Conservation (phyloP, 2,888 invertebrate genomes). For the Lycophotia porphyrea region DNA sequence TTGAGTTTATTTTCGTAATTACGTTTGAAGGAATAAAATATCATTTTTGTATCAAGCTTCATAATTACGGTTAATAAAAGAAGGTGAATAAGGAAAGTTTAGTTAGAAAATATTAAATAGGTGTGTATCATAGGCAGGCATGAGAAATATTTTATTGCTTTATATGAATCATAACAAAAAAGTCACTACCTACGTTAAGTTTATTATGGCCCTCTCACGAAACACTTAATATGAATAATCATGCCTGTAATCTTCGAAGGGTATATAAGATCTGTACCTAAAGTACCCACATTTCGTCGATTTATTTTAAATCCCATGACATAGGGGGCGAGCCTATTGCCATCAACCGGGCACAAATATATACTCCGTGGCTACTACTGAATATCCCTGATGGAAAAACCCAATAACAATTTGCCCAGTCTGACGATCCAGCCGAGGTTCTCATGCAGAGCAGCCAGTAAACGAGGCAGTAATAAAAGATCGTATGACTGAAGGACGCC, state of each 20-base stretch:
- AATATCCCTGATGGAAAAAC: background rate
- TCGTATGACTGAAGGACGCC: background rate
- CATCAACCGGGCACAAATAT: background rate
- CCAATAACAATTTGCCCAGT: background rate
- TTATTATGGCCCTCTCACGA: background rate
- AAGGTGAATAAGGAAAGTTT: background rate
- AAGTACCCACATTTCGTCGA: background rate
- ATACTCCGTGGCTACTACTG: background rate
- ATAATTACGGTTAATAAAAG: background rate
- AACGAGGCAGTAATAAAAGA: background rate
- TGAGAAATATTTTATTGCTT: background rate
- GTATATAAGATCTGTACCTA: too few relatives aligned
- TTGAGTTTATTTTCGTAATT: conserved; percentile 2
- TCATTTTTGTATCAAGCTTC: background rate
- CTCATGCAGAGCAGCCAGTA: background rate
- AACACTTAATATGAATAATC: too few relatives aligned
- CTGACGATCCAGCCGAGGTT: background rate
- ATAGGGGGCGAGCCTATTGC: background rate
- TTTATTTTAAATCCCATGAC: background rate
- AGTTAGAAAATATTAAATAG: background rate
- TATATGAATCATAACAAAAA: background rate
- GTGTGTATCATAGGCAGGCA: background rate
- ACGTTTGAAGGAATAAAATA: background rate
- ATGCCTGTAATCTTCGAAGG: too few relatives aligned
- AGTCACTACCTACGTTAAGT: background rate